phyloP scores from a whole-genome alignment of 2,113 vertebrate genomes.

The Muntiacus muntjak region DNA sequence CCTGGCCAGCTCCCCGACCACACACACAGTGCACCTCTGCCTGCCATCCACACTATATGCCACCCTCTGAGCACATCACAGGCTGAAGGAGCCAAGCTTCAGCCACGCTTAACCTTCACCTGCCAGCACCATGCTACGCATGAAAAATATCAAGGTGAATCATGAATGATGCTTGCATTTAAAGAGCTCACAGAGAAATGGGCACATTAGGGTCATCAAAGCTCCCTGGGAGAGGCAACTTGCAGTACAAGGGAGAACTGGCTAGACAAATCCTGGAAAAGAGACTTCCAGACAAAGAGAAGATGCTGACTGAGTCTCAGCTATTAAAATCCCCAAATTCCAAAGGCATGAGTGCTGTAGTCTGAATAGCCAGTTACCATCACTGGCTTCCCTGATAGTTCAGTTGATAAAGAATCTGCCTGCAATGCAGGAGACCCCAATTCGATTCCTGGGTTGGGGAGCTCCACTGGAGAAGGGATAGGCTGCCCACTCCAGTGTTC shows the following conservation, averaged over 20 bases:
- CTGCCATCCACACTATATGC: rapidly evolving
- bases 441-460: not conserved
- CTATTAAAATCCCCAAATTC: not conserved
- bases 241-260: not conserved
- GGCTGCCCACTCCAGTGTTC: not conserved
- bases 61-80: too few relatives aligned
- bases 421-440: not conserved
- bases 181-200: not conserved
- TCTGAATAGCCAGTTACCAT: not conserved
- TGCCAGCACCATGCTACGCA: not conserved
- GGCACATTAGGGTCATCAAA: too few relatives aligned
- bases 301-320: not conserved
- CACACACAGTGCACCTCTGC: not conserved
- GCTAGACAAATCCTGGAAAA: not conserved
- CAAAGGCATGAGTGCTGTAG: not conserved
- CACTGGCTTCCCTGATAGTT: not conserved
- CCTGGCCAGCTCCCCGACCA: rapidly evolving
- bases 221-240: not conserved
- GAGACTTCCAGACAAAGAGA: not conserved
- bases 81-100: not conserved
- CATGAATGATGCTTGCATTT: not conserved
- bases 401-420: not conserved
- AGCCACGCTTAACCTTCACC: not conserved
- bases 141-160: not conserved
- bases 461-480: not conserved